These are phyloP conservation scores for Drosophila tani DNA, from an alignment of 1,140 invertebrate species.

Conservation along the genomic window DNA sequence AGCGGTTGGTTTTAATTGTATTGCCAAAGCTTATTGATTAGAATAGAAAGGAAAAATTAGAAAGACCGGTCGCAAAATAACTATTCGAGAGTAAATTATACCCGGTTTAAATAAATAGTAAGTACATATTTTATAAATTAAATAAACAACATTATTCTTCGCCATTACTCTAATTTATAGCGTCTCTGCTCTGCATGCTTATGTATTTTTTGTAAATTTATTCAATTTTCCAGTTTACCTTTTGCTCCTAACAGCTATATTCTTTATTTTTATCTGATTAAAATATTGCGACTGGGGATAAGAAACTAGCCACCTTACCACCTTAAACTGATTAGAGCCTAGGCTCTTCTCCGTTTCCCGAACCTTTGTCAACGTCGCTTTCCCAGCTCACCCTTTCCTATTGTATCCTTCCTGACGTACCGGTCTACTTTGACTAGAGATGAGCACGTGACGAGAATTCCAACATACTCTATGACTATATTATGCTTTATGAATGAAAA, in stretches of 20 bases:
- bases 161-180: too few species aligned
- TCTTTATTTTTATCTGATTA: neutral
- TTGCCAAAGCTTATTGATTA: neutral
- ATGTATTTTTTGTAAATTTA: neutral
- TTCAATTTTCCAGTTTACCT: neutral
- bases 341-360: neutral
- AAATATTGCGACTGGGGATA: neutral
- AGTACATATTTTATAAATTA: neutral
- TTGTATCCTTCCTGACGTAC: neutral
- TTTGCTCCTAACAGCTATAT: neutral
- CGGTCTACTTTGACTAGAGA: neutral
- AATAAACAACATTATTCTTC: too few species aligned
- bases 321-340: slow-evolving; percentile 1
- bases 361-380: neutral
- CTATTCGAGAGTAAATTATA: too few species aligned
- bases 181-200: neutral
- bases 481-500: too few species aligned
- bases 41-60: too few species aligned
- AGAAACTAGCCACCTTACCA: neutral
- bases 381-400: neutral
- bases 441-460: neutral
- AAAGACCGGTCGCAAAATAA: neutral
- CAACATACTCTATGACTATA: too few species aligned
- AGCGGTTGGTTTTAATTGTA: neutral
- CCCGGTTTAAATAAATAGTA: neutral